Percentiles rank a stretch among this genome's conserved stretches.
Evolutionary conservation across 2,797 vertebrate species (phyloP).

Genomic region (Leptodactylus fallax): DNA sequence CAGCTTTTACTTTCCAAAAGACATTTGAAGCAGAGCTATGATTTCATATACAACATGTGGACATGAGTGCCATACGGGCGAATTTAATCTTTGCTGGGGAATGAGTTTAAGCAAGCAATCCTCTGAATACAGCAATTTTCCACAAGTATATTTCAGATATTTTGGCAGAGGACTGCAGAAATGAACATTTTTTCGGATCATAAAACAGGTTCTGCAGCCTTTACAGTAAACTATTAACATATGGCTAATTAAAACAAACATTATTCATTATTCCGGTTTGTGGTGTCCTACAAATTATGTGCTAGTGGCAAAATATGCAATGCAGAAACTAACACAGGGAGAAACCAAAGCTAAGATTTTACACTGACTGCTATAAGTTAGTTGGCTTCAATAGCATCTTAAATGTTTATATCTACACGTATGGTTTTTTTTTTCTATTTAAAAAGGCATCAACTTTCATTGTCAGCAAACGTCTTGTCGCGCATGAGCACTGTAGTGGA

Average conservation of each 20-base stretch:
- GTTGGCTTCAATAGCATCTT: not conserved
- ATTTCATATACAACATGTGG: slow-evolving; percentile 3
- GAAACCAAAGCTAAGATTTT: not conserved
- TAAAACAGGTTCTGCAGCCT: slow-evolving; percentile 38
- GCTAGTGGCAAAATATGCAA: slow-evolving; percentile 41
- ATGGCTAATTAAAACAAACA: slow-evolving; percentile 56
- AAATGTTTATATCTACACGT: not conserved
- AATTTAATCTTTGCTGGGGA: slow-evolving; percentile 7
- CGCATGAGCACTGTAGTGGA: too few species aligned
- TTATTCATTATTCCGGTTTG: slow-evolving; percentile 42
- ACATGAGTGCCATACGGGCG: slow-evolving; percentile 5
- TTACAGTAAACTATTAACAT: slow-evolving; percentile 52
- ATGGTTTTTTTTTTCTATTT: not conserved
- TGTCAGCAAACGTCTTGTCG: not conserved
- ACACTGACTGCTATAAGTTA: not conserved
- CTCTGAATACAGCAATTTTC: slow-evolving; percentile 25
- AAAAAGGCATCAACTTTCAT: not conserved
- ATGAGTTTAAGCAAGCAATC: not conserved
- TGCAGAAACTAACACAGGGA: not conserved
- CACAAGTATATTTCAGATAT: slow-evolving; percentile 19
- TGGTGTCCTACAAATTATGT: slow-evolving; percentile 38
- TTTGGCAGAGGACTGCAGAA: slow-evolving; percentile 18
- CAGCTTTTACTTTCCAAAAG: not conserved
- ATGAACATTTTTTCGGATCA: slow-evolving; percentile 27
- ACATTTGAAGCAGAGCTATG: not conserved